Evolutionary conservation across 2,888 invertebrate genomes (phyloP).

Genomic region (Morpho deidamia): DNA sequence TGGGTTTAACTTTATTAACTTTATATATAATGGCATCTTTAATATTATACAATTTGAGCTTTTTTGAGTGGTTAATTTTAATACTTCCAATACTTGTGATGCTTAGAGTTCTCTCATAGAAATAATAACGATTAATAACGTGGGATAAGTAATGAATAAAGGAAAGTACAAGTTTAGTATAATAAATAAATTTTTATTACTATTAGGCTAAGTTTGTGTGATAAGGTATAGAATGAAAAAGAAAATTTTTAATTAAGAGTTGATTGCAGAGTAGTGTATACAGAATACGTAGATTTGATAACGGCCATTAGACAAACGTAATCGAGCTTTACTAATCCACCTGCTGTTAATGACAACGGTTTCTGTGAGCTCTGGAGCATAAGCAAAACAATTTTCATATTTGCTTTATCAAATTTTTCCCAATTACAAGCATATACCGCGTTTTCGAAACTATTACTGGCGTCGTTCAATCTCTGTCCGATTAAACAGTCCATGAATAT

Average conservation of each 20-base stretch:
- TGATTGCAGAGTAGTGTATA: slow-evolving; percentile 47
- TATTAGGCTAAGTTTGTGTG: no score
- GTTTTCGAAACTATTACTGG: slow-evolving; percentile 37
- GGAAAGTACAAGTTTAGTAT: no score
- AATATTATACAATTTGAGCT: no score
- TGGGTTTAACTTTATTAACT: no score
- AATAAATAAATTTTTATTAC: no score
- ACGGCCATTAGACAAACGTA: slow-evolving; percentile 46
- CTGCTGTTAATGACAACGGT: slow-evolving; percentile 46
- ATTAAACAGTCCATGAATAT: slow-evolving; percentile 47
- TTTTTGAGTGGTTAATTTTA: no score
- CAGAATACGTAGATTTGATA: slow-evolving; percentile 46
- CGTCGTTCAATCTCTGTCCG: slow-evolving; percentile 52
- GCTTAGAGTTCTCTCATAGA: no score
- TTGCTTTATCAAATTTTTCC: slow-evolving; percentile 48
- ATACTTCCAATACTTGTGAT: no score
- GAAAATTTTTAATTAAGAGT: slow-evolving; percentile 25
- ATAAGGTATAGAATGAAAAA: no score
- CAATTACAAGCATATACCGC: slow-evolving; percentile 52
- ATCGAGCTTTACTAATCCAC: slow-evolving; percentile 42
- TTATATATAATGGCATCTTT: no score
- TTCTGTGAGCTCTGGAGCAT: slow-evolving; percentile 50
- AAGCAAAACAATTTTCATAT: slow-evolving; percentile 44
- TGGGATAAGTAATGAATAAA: no score
- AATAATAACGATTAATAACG: no score